phyloP scores from a whole-genome alignment of 92 coral and sea anemone species.

The Epizoanthus fatuus region DNA sequence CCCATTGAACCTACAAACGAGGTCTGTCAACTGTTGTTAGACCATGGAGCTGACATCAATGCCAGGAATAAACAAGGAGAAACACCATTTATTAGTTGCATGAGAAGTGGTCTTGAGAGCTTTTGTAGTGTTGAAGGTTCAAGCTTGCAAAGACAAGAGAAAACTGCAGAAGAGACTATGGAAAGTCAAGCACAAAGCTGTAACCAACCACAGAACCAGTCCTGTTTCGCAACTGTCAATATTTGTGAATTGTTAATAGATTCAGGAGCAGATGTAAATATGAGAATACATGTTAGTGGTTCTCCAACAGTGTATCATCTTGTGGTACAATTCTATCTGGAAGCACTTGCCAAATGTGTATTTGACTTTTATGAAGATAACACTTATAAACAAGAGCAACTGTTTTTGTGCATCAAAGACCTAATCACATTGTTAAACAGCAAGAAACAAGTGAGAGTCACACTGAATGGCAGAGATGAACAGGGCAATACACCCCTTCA shows the following conservation, averaged over 20 bases:
- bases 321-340: no score
- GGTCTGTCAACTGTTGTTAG: not conserved
- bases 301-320: no score
- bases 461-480: conserved; percentile 10
- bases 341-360: no score
- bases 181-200: no score
- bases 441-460: not conserved
- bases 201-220: no score
- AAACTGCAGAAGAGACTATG: not conserved
- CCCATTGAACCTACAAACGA: no score
- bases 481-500: conserved; percentile 16
- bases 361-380: no score
- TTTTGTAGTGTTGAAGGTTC: no score
- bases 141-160: not conserved
- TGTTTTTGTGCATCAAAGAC: not conserved
- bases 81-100: no score
- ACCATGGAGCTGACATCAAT: not conserved
- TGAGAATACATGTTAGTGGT: no score
- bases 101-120: no score
- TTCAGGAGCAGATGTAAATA: no score
- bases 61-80: not conserved
- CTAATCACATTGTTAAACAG: not conserved
- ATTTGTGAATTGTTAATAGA: not conserved
- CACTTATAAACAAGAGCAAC: not conserved
- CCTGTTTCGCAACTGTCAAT: not conserved